These are phyloP conservation scores for Tachina fera DNA, from an alignment of 2,888 invertebrate genomes.

Conservation along the genomic window DNA sequence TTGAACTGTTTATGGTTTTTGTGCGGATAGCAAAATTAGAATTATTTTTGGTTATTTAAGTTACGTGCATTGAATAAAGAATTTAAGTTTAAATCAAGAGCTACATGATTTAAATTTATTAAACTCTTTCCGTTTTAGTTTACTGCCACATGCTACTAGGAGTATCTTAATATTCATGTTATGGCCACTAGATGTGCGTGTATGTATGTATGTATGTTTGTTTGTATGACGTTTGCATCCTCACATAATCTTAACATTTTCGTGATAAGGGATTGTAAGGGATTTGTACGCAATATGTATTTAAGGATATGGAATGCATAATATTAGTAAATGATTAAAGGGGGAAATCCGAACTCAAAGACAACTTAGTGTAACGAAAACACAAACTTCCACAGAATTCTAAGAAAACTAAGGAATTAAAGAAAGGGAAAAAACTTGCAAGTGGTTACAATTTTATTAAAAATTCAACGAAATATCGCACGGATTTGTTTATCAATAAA, in stretches of 20 bases:
- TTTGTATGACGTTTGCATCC: neutral
- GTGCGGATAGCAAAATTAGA: no score
- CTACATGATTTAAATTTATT: neutral
- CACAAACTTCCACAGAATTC: neutral
- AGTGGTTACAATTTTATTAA: slow-evolving; percentile 3
- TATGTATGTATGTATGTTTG: no score
- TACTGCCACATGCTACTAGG: no score
- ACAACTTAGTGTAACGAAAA: neutral
- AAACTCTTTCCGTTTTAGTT: neutral
- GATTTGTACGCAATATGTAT: slow-evolving; percentile 14
- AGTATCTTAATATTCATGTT: neutral
- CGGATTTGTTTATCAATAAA: slow-evolving; percentile 8
- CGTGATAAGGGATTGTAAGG: neutral
- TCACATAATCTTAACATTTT: slow-evolving; percentile 41
- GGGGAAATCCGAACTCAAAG: neutral
- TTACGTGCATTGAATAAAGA: no score
- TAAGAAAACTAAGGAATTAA: neutral
- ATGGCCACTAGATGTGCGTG: neutral
- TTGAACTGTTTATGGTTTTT: no score
- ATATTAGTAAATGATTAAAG: neutral
- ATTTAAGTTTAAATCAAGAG: neutral
- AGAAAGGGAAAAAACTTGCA: neutral
- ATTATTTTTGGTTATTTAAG: no score
- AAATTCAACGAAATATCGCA: neutral
- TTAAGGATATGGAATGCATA: slow-evolving; percentile 10